Evolutionary conservation across 2,888 invertebrate genomes (phyloP).

Genomic region (Drosophila cognata): DNA sequence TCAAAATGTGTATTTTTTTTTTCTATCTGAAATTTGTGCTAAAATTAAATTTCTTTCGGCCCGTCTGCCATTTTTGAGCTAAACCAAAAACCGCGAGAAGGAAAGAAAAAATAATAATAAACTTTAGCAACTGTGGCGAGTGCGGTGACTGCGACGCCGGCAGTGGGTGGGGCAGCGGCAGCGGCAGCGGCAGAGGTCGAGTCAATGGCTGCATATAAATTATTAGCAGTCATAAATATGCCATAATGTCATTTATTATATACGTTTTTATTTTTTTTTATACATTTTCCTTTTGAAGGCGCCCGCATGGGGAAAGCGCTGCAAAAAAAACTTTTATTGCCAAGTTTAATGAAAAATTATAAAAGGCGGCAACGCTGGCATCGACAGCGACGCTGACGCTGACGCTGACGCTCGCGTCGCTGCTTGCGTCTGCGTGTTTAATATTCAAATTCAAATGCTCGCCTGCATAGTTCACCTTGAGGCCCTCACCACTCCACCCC

Average conservation of each 20-base stretch:
- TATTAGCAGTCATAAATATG: conserved; percentile 81
- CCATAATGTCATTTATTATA: conserved; percentile 81
- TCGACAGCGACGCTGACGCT: conserved; percentile 33
- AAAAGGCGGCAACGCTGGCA: conserved; percentile 68
- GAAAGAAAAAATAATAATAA: conserved; percentile 25
- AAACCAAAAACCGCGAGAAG: conserved; percentile 20
- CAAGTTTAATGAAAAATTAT: conserved; percentile 83
- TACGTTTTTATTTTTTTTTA: conserved; percentile 60
- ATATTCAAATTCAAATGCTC: conserved; percentile 68
- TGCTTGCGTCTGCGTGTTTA: conserved; percentile 48
- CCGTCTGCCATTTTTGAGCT: conserved; percentile 45
- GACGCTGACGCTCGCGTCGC: conserved; percentile 9
- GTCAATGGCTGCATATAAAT: conserved; percentile 74
- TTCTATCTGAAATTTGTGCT: conserved; percentile 51
- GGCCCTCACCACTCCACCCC: conserved; percentile 27
- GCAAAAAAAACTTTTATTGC: conserved; percentile 77
- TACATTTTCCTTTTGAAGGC: conserved; percentile 64
- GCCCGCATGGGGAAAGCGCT: conserved; percentile 69
- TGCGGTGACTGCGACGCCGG: conserved; percentile 19
- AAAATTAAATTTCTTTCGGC: conserved; percentile 54
- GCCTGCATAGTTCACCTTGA: conserved; percentile 73
- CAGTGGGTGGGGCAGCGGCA: conserved; percentile 21
- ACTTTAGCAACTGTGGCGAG: conserved; percentile 53
- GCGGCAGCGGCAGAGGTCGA: conserved; percentile 7
- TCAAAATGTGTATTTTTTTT: conserved; percentile 26